Evolutionary conservation across 2,113 vertebrate species (phyloP).

Genomic region (Zapus hudsonius): DNA sequence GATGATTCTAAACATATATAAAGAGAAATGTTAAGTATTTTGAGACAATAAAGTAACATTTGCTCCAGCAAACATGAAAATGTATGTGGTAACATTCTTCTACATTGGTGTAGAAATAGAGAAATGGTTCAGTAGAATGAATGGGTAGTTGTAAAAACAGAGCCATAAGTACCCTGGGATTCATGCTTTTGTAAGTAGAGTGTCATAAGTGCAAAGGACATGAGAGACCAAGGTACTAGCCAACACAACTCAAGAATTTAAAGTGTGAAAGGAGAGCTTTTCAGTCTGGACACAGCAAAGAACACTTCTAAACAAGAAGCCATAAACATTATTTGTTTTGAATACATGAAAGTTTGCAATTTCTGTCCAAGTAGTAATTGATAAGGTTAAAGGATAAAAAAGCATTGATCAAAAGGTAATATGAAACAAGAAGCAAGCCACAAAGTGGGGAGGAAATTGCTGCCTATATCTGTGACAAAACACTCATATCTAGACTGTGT

Average conservation of each 20-base stretch:
- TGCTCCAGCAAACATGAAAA: slow-evolving; percentile 23
- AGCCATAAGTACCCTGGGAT: background rate
- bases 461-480: background rate
- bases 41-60: background rate
- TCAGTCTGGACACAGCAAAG: background rate
- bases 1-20: background rate
- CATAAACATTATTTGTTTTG: background rate
- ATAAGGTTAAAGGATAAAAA: background rate
- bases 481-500: background rate
- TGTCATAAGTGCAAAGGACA: background rate
- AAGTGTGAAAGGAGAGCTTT: background rate
- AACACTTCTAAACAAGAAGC: background rate
- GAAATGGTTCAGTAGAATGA: background rate
- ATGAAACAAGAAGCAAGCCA: background rate
- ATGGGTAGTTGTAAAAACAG: background rate
- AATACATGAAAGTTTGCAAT: slow-evolving; percentile 21
- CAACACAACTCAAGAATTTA: background rate
- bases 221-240: background rate
- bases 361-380: background rate
- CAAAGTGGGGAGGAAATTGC: background rate
- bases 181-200: background rate
- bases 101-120: background rate
- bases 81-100: background rate
- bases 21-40: background rate
- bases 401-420: background rate